These are phyloP conservation scores for Centruroides sculpturatus DNA, from an alignment of 1,140 invertebrate genomes.

Conservation along the genomic window DNA sequence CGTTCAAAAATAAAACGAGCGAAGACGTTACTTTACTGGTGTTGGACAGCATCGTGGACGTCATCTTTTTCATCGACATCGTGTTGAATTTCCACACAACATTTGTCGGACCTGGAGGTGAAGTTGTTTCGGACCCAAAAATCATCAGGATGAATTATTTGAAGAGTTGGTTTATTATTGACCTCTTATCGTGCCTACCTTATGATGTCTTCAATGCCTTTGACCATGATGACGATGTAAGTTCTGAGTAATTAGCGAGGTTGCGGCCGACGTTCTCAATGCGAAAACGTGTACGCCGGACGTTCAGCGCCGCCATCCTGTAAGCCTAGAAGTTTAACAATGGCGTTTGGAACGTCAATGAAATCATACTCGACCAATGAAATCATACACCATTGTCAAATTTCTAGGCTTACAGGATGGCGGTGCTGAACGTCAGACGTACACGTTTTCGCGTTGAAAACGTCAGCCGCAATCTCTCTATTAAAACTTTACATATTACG, in stretches of 20 bases:
- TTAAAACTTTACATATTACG: no score
- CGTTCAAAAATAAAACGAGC: slow-evolving; percentile 98
- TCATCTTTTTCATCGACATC: slow-evolving; percentile 99
- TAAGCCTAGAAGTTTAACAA: no score
- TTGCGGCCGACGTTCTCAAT: no score
- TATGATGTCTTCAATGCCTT: slow-evolving; percentile 99
- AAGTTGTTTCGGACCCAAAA: slow-evolving; percentile 95
- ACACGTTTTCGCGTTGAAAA: no score
- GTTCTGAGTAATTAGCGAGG: slow-evolving; percentile 31
- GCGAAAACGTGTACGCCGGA: no score
- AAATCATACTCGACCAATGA: no score
- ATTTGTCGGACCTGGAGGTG: slow-evolving; percentile 92
- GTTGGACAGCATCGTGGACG: slow-evolving; percentile 97
- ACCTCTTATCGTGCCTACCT: slow-evolving; percentile 94
- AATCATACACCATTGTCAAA: no score
- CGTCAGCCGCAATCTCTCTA: no score
- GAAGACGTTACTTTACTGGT: slow-evolving; percentile 94
- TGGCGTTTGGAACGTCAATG: no score
- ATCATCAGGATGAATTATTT: slow-evolving; percentile 97
- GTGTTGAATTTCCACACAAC: slow-evolving; percentile 99
- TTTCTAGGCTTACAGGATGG: no score
- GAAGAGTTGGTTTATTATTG: slow-evolving; percentile 99
- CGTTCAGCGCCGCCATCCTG: no score
- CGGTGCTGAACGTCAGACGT: no score
- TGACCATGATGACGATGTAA: slow-evolving; percentile 95